Evolutionary conservation across 37 sponge, comb jelly and placozoan species (phyloP).

Genomic region (Beroe forskalii): DNA sequence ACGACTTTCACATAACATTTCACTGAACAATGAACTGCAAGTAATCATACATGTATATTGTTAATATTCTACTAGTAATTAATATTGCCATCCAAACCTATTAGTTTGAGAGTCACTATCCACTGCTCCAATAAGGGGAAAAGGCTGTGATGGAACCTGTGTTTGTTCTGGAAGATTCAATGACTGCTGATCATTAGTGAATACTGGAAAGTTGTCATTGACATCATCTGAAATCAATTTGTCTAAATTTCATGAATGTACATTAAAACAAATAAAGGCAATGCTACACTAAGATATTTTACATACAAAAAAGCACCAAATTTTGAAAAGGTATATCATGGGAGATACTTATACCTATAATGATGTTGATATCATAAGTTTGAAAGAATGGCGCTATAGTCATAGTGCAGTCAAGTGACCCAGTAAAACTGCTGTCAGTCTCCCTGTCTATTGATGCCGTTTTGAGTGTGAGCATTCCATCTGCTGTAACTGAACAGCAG

Average conservation of each 20-base stretch:
- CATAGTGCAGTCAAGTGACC: background rate
- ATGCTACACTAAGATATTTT: background rate
- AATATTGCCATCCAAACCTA: background rate
- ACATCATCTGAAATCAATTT: constrained; percentile 28
- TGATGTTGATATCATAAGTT: background rate
- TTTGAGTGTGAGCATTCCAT: background rate
- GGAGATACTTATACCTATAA: background rate
- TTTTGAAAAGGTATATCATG: background rate
- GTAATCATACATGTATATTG: background rate
- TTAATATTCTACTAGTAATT: background rate
- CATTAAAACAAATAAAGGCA: background rate
- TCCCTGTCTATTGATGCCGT: constrained; percentile 5
- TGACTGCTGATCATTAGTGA: background rate
- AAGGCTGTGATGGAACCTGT: background rate
- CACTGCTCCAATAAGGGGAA: background rate
- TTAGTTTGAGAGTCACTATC: constrained; percentile 38
- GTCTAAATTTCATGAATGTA: background rate
- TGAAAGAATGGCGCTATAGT: background rate
- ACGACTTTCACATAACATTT: no score
- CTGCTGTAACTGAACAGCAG: background rate
- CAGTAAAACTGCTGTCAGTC: background rate
- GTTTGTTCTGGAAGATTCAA: background rate
- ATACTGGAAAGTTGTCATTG: constrained; percentile 45
- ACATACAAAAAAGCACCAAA: no score
- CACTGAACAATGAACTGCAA: no score